phyloP scores from a whole-genome alignment of 2,113 vertebrate genomes.

The Ictalurus punctatus region DNA sequence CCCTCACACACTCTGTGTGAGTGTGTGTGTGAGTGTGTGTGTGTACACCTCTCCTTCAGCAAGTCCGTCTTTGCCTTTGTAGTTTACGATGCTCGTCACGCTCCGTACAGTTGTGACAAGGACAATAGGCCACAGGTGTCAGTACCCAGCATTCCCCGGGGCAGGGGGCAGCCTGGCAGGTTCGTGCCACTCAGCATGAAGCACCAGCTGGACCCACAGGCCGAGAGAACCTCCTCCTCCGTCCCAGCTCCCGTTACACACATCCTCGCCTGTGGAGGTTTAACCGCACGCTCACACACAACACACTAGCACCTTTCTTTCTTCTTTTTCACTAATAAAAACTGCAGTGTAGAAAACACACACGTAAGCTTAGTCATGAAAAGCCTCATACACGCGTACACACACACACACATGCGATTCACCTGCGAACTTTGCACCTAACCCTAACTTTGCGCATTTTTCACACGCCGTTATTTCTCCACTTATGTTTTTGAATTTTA shows the following conservation, averaged over 20 bases:
- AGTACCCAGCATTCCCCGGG: slow-evolving; percentile 28
- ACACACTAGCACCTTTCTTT: not conserved
- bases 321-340: not conserved
- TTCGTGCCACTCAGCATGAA: slow-evolving; percentile 45
- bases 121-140: slow-evolving; percentile 37
- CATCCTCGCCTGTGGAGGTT: slow-evolving; percentile 31
- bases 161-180: slow-evolving; percentile 10
- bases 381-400: not conserved
- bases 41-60: not conserved
- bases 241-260: not conserved
- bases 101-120: slow-evolving; percentile 44
- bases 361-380: not conserved
- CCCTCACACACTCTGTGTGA: slow-evolving; percentile 8
- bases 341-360: not conserved
- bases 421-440: not conserved
- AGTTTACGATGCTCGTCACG: slow-evolving; percentile 50
- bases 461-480: not conserved
- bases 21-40: not conserved
- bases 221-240: slow-evolving; percentile 40
- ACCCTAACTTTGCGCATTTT: not conserved
- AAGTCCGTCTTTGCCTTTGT: slow-evolving; percentile 18
- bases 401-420: not conserved
- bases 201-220: slow-evolving; percentile 43
- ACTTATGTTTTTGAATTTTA: not conserved
- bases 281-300: not conserved